A percentile compares a stretch with the other conserved stretches of the same genome.
Evolutionary conservation across 2,888 invertebrate genomes (phyloP).

Genomic region (Drosophila multiciliata): DNA sequence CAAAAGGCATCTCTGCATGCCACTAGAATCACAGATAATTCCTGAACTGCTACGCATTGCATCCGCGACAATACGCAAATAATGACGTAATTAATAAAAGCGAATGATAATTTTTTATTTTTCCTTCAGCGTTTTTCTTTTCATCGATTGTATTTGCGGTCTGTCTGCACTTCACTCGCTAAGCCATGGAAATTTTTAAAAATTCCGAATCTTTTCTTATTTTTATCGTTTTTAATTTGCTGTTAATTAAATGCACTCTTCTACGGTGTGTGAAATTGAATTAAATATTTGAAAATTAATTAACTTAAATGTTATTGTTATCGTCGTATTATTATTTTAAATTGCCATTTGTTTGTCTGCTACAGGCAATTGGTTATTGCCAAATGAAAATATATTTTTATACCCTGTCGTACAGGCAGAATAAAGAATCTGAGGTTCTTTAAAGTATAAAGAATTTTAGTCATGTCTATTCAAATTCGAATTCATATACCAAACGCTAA

Average conservation of each 20-base stretch:
- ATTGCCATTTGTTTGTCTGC: conserved; percentile 16
- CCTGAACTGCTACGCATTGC: conserved; percentile 16
- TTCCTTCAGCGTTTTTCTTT: conserved; percentile 17
- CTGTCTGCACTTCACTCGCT: conserved; percentile 50
- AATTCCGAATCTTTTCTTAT: conserved; percentile 16
- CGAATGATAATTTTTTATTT: conserved; percentile 46
- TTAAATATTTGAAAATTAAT: conserved; percentile 53
- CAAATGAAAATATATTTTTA: conserved; percentile 10
- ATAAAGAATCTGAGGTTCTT: neutral
- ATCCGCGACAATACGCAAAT: conserved; percentile 67
- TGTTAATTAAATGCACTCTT: conserved; percentile 49
- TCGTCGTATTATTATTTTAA: conserved; percentile 25
- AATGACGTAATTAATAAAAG: conserved; percentile 74
- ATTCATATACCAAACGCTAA: neutral
- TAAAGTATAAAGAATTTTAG: neutral
- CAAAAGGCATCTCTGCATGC: conserved; percentile 28
- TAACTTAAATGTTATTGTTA: conserved; percentile 40
- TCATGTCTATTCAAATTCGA: neutral
- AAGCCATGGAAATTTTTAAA: conserved; percentile 19
- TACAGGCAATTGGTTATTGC: conserved; percentile 5
- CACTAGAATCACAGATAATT: conserved; percentile 58
- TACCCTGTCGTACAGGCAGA: neutral
- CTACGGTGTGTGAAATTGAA: conserved; percentile 38
- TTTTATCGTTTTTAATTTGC: conserved; percentile 21
- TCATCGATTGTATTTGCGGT: conserved; percentile 63